Evolutionary conservation across 2,888 invertebrate species (phyloP).

Genomic region (Chloroclysta siterata): DNA sequence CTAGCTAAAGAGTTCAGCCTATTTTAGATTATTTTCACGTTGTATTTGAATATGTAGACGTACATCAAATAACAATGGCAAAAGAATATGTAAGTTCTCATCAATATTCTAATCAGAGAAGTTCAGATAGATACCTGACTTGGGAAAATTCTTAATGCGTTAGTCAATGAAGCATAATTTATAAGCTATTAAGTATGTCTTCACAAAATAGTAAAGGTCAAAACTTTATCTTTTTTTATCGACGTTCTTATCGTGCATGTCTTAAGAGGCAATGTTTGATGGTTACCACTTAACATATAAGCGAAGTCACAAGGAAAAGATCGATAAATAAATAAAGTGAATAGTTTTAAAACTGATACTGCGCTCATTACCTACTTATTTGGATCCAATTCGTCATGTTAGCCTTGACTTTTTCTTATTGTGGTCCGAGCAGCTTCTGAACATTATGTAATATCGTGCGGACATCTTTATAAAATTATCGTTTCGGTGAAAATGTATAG

Average conservation of each 20-base stretch:
- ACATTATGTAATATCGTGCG: constrained; percentile 13
- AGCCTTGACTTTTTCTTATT: constrained; percentile 23
- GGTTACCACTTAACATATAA: too few relatives aligned
- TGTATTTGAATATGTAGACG: background rate
- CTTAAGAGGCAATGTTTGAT: too few relatives aligned
- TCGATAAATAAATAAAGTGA: too few relatives aligned
- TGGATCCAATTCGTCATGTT: constrained; percentile 27
- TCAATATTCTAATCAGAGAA: constrained; percentile 25
- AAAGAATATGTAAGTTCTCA: constrained; percentile 3
- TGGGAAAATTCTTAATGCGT: constrained; percentile 17
- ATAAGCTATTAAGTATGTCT: background rate
- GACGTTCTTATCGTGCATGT: too few relatives aligned
- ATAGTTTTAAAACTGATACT: too few relatives aligned
- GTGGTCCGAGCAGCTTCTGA: constrained; percentile 2
- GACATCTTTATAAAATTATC: constrained; percentile 13
- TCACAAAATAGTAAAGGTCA: constrained; percentile 19
- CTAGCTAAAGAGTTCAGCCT: background rate
- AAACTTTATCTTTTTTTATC: too few relatives aligned
- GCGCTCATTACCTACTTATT: constrained; percentile 14
- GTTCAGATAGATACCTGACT: background rate
- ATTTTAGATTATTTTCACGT: constrained; percentile 8
- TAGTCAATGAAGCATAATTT: too few relatives aligned
- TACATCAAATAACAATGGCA: background rate
- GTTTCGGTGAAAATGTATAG: background rate
- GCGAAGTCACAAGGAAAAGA: too few relatives aligned